These are phyloP conservation scores for Aspidoscelis tigris DNA, from an alignment of 2,113 vertebrate species.

Conservation along the genomic window DNA sequence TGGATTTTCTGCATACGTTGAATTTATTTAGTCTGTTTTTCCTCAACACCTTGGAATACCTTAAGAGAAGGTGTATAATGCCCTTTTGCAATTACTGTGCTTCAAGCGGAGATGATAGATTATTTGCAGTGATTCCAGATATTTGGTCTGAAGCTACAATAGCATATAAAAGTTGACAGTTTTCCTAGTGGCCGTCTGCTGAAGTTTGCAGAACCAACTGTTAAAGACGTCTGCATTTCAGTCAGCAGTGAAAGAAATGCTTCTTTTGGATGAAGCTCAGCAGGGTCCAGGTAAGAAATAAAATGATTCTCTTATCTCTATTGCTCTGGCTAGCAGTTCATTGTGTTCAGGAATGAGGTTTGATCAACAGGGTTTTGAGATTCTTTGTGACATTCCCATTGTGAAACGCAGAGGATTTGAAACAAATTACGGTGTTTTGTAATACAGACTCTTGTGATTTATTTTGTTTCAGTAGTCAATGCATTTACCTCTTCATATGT, in stretches of 20 bases:
- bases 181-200: slow-evolving; percentile 22
- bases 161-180: slow-evolving; percentile 41
- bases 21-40: slow-evolving; percentile 51
- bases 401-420: not conserved
- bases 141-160: slow-evolving; percentile 60
- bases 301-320: rapidly evolving
- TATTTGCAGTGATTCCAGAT: slow-evolving; percentile 50
- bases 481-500: not conserved
- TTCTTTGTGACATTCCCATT: not conserved
- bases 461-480: not conserved
- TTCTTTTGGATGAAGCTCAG: slow-evolving; percentile 69
- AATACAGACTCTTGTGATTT: slow-evolving; percentile 14
- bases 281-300: slow-evolving; percentile 65
- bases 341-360: not conserved
- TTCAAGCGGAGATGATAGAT: slow-evolving; percentile 57
- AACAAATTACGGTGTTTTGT: not conserved
- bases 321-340: slow-evolving; percentile 8
- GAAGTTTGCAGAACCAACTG: slow-evolving; percentile 5
- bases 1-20: slow-evolving; percentile 56
- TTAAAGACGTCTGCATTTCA: slow-evolving; percentile 26
- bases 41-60: slow-evolving; percentile 47
- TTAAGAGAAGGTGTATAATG: slow-evolving; percentile 39
- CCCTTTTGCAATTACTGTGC: slow-evolving; percentile 26
- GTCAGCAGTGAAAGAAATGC: slow-evolving; percentile 44
- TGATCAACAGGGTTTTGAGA: not conserved